Base-by-base conservation (phyloP, 2,113 vertebrate genomes). In the Athene cunicularia region DNA sequence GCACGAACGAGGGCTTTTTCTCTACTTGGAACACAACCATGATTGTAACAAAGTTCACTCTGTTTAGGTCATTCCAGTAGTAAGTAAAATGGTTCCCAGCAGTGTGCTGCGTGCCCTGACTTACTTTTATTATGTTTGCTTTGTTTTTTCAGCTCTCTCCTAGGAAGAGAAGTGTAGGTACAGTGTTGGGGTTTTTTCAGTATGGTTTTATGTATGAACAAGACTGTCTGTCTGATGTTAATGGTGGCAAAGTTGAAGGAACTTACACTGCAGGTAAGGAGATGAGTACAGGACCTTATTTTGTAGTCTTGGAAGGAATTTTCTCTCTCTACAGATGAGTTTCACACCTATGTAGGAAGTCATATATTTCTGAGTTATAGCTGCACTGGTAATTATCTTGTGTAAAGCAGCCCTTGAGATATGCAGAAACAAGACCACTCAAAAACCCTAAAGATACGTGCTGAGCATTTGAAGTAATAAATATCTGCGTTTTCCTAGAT, bases 91-190 rank as follows among this genome's bases (percentile, higher is more conserved):
- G 17, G 30, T 41, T 90, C 90, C 67, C 76, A 81, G 68, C n/a
- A 90, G 45, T 5, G 16, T 47, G 24, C 12, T 63, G 13, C 21
- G 8, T 91, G 55, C 49, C 53, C 20, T 86, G 45, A 49, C 37
- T 70, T 20, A 35, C 6, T 53, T 50, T 10, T 47, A 14, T 14
- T 59, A 43, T 7, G 6, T 37, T 86, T 80, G 27, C 30, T 92
- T 90, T 94, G 72, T 20, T 19, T 83, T 91, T 88, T 77, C 67
- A 85, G 20, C 52, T 77, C 80, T 88, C 24, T 83, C 63, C 41
- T 22, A 74, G 68, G 9, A 95, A 86, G 32, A 35, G 6, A 47
- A 72, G 5, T 23, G 47, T 47, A 64, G 49, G 23, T 43, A 60
- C 17, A 52, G 17, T 6, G 43, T 45, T 45, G 43, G 9, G 5